Evolutionary conservation across 35 echinoderm and acorn worm species (phyloP), one percentile per base, ranked within the genome.

Genomic region (Apostichopus parvimensis): DNA sequence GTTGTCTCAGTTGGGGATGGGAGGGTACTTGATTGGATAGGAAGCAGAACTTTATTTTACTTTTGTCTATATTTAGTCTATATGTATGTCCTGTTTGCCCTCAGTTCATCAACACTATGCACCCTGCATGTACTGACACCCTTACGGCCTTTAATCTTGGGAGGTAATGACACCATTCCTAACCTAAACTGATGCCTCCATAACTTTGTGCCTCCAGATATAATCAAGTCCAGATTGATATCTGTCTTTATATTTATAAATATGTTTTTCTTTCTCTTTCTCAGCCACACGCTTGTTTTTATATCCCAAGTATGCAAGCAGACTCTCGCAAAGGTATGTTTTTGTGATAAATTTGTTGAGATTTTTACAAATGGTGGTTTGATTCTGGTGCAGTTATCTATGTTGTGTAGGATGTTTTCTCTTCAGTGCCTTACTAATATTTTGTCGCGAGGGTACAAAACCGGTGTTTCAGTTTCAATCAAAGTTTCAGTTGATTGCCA

Each of bases 221-320:
- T 61, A 61, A 9, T 61, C 58, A 61, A 61, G 12, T 61, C 8
- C 34, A 1, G 34, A 45, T 45, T 45, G 0, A 45, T 4, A 0
- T 4, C 34, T 45, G 2, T 45, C 34, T 45, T 45, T 45, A 0
- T 45, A 0, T 68, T 0, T 18, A 68, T 68, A 18, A 68, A 9
- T 61, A 9, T 75, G 17, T 22, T 75, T 82, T 45, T 24, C 72
- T 34, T 23, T 95, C 66, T 83, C n/a, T 79, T 92, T 89, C 84
- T n/a, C 90, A 98, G 96, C 52, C 86, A 78, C 68, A 95, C 94
- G 61, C 80, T 98, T 23, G 92, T 95, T 17, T 91, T 98, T 23
- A 73, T 98, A 6, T 98, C 96, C 9, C 96, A 98, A 92, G 90
- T 98, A 17, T 95, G 94, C 56, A 98, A 98, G 77, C 96, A 98